Evolutionary conservation across 2,113 vertebrate species (phyloP), one percentile per base, ranked within the genome.

Genomic region (Gobio gobio): DNA sequence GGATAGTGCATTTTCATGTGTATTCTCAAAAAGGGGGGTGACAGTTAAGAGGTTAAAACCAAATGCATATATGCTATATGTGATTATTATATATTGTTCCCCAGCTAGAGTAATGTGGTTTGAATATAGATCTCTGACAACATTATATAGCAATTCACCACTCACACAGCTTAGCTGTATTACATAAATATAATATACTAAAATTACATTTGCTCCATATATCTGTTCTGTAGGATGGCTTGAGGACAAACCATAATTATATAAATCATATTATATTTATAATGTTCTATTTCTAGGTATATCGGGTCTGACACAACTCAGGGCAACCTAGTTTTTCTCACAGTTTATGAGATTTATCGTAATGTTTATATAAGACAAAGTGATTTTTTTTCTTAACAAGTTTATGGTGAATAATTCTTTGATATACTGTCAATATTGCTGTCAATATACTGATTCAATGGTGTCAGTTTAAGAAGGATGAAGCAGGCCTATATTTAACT

Each of bases 241-340:
- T 70, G 3, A 5, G 1, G 66, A 72, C 36, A 72, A 43, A 70
- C n/a, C 22, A 22, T 22, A 2, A 70, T 70, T 20, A 22, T 12
- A 70, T 40, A n/a, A 72, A n/a, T 72, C 40, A 72, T 22, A 72
- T 72, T 43, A 10, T 72, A 72, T 72, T 72, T 12, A 43, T 70
- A 70, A 70, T 70, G 18, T 22, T 22, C 66, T 70, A 12, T 70
- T 43, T 36, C 22, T 70, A 70, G 18, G 33, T 5, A 40, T 36
- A 43, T 43, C 18, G 10, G 20, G 36, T 70, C 66, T 13, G 68
- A 22, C 5, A 18, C 51, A 20, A 56, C 64, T 43, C 36, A 43
- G 66, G 36, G 36, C 4, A 70, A 40, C 66, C 18, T 43, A 40
- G 18, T 10, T 70, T 22, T 20, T 43, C 18, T 20, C 18, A 10